These are phyloP conservation scores for Lipophrys pholis DNA, from an alignment of 2,113 vertebrate genomes.

Conservation along the genomic window DNA sequence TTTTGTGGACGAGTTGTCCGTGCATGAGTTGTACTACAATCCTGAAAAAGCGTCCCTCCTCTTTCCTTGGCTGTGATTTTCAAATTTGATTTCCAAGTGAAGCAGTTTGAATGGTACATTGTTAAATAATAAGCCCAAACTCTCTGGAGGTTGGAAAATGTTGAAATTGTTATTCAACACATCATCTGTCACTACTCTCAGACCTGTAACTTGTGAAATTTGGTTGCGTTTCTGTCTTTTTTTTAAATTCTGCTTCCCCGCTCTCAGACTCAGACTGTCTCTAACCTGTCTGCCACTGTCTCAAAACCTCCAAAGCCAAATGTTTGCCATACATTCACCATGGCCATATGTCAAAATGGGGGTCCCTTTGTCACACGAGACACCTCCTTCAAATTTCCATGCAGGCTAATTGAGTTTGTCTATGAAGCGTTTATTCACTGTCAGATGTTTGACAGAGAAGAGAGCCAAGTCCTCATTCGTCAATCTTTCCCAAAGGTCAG, in stretches of 20 bases:
- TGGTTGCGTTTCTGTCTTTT: neutral
- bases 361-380: constrained; percentile 55
- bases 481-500: constrained; percentile 76
- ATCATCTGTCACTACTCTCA: neutral
- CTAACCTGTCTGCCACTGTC: constrained; percentile 55
- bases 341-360: constrained; percentile 61
- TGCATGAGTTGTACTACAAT: too few species aligned
- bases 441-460: constrained; percentile 66
- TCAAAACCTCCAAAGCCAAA: constrained; percentile 55
- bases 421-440: constrained; percentile 67
- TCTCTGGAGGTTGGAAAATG: neutral
- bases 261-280: constrained; percentile 28
- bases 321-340: constrained; percentile 65
- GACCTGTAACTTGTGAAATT: neutral
- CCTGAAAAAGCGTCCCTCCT: too few species aligned
- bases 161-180: neutral
- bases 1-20: too few species aligned
- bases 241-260: constrained; percentile 10
- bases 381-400: constrained; percentile 67
- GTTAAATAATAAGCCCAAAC: neutral
- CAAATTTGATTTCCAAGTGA: neutral
- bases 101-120: neutral
- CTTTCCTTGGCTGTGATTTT: neutral
- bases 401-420: constrained; percentile 77
- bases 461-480: constrained; percentile 65